A percentile compares a stretch with the other conserved stretches of the same genome.
These are phyloP conservation scores for Xerus inauris DNA, from an alignment of 2,113 vertebrate species.

Conservation along the genomic window DNA sequence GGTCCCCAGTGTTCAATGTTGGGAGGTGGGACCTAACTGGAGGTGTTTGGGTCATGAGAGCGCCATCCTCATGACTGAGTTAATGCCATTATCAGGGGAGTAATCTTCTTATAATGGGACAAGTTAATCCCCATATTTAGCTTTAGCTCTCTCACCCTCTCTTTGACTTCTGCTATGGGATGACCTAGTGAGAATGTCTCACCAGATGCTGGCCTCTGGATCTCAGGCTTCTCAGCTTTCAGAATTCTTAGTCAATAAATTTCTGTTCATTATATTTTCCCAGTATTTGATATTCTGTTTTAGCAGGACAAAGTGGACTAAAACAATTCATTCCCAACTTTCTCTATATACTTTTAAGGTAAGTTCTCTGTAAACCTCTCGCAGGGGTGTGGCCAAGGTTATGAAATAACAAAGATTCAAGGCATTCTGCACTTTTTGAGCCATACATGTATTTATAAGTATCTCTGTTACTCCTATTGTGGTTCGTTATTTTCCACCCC, in stretches of 20 bases:
- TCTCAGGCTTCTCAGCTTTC: not conserved
- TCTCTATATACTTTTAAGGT: not conserved
- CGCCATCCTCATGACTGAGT: too few species aligned
- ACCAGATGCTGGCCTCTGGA: not conserved
- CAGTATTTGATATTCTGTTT: not conserved
- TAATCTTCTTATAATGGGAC: not conserved
- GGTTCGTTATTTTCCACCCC: not conserved
- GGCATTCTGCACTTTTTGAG: not conserved
- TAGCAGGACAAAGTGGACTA: not conserved
- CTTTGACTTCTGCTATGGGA: not conserved
- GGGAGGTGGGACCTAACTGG: accelerated
- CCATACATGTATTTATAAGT: not conserved
- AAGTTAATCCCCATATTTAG: not conserved
- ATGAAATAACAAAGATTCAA: not conserved
- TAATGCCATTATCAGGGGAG: not conserved
- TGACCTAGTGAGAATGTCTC: too few species aligned
- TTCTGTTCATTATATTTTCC: not conserved
- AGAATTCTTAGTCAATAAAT: not conserved
- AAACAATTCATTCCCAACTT: not conserved
- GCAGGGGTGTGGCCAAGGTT: not conserved
- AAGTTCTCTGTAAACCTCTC: not conserved
- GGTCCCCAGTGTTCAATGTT: not conserved
- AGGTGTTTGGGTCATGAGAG: accelerated
- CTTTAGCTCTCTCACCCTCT: not conserved
- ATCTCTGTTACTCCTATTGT: not conserved